Percentiles rank a stretch among this genome's conserved stretches.
phyloP scores from a whole-genome alignment of 2,797 vertebrate genomes.

The Luscinia luscinia region DNA sequence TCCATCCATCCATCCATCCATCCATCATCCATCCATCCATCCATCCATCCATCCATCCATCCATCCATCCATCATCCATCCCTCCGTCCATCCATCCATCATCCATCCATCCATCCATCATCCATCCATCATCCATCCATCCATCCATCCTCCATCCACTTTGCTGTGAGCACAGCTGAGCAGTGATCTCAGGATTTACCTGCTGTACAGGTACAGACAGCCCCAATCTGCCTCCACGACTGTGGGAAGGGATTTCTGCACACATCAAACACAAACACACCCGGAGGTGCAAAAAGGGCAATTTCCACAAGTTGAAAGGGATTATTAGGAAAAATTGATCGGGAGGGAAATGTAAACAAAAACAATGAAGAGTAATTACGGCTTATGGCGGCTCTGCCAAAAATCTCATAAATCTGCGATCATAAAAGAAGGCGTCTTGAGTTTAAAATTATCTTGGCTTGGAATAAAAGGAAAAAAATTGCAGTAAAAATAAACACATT shows the following conservation, averaged over 20 bases:
- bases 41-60: not conserved
- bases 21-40: not conserved
- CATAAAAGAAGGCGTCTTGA: slow-evolving; percentile 50
- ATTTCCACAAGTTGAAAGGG: slow-evolving; percentile 34
- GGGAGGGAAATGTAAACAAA: slow-evolving; percentile 51
- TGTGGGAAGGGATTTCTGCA: not conserved
- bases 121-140: no score
- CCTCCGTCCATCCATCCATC: not conserved
- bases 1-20: not conserved
- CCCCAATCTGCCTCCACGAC: fast-evolving
- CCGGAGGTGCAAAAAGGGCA: not conserved
- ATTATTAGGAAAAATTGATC: slow-evolving; percentile 67
- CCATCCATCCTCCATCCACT: not conserved
- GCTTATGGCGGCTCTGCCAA: slow-evolving; percentile 34
- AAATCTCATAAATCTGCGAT: slow-evolving; percentile 36
- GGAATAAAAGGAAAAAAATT: slow-evolving; percentile 49
- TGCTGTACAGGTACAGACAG: not conserved
- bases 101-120: not conserved
- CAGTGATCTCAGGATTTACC: not conserved
- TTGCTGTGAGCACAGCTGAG: not conserved
- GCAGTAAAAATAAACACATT: slow-evolving; percentile 67
- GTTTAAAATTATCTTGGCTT: slow-evolving; percentile 65
- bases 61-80: not conserved
- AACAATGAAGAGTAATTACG: slow-evolving; percentile 36
- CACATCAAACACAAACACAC: not conserved